Evolutionary conservation across 2,797 vertebrate species (phyloP), one percentile per base, ranked within the genome.

Genomic region (Pampus argenteus): DNA sequence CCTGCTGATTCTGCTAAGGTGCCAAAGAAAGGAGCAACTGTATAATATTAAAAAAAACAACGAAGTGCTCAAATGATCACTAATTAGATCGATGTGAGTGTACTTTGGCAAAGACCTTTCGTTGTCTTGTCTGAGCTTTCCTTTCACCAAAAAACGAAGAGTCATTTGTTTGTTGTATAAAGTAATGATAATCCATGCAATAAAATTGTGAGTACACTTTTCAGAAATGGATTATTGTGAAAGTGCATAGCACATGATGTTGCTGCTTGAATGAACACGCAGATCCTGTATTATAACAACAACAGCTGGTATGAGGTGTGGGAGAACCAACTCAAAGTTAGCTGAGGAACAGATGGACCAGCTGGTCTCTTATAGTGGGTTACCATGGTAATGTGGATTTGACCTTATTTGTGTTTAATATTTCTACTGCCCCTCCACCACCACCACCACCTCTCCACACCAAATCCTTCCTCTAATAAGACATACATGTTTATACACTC

Each of bases 321-420:
- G 78, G 79, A 87, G 78, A 86, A 88, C 78, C 80, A 34, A 65
- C 82, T 80, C 84, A 86, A 92, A 92, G 86, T 93, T 86, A 90
- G 88, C 86, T 31, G 48, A 77, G 61, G 77, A 91, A 76, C 90
- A 92, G 88, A 92, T 91, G 89, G 91, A 87, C 78, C 87, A 89
- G 91, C 89, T 89, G 87, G 82, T 89, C 85, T 85, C 70, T 84
- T 89, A 83, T 89, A 76, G 74, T 91, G 79, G 82, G 92, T 94
- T 94, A 93, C 94, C 93, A 94, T 94, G 92, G 94, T 87, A 92
- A 94, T 93, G 73, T 82, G 66, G 78, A 84, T 85, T 90, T 95
- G 92, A 94, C 93, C 92, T 92, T 93, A 89, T 94, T 92, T 89
- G 85, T 86, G 71, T 90, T 64, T 77, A 84, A 88, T 83, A 86